Conservation (phyloP, 1,140 invertebrate species). For the Bombus waltoni region DNA sequence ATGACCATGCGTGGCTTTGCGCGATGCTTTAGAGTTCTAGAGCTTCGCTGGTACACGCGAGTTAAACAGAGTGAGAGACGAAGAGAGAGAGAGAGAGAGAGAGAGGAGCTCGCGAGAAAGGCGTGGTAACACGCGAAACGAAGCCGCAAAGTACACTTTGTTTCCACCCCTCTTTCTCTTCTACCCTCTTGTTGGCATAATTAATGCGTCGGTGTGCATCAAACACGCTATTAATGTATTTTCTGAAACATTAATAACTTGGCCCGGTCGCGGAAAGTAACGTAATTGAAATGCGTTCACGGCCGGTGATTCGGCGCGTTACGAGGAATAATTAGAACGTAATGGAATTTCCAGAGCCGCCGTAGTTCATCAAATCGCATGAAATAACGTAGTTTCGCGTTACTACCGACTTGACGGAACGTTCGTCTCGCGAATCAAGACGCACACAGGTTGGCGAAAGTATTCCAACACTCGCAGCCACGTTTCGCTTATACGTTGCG, state of each 20-base stretch:
- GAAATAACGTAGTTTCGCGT: background rate
- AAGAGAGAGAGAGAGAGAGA: background rate
- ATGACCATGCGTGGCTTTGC: constrained; percentile 14
- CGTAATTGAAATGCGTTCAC: constrained; percentile 27
- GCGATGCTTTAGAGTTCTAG: background rate
- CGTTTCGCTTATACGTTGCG: background rate
- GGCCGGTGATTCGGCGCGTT: background rate
- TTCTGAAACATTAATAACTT: constrained; percentile 41
- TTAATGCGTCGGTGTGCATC: constrained; percentile 30
- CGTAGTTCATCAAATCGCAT: constrained; percentile 9
- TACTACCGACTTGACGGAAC: background rate
- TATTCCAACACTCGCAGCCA: background rate
- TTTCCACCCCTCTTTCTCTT: background rate
- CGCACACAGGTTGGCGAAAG: background rate
- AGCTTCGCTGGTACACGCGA: background rate
- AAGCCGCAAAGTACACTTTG: constrained; percentile 27
- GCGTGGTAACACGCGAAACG: constrained; percentile 10
- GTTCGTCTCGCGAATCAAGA: background rate
- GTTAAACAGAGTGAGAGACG: constrained; percentile 9
- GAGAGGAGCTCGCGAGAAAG: background rate
- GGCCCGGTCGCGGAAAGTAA: constrained; percentile 24
- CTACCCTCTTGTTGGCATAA: background rate
- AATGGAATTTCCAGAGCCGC: constrained; percentile 13
- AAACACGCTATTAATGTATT: constrained; percentile 38
- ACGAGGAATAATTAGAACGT: constrained; percentile 30